phyloP scores from a whole-genome alignment of 2,797 vertebrate species.

The Scleropages formosus region DNA sequence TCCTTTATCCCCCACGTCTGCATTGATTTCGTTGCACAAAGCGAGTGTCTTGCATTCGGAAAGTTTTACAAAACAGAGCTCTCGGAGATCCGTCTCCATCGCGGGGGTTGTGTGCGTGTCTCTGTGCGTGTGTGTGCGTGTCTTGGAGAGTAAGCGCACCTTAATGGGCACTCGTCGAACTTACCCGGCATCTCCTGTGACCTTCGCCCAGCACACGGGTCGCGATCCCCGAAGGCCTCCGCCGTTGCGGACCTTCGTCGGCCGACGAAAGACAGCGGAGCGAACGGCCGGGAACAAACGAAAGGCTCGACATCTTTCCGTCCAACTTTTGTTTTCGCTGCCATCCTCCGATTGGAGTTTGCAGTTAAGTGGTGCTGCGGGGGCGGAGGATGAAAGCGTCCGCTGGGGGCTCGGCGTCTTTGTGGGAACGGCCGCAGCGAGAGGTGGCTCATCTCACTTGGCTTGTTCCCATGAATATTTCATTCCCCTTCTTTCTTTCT shows the following conservation, averaged over 20 bases:
- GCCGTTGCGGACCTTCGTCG: not conserved
- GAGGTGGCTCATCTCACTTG: constrained; percentile 30
- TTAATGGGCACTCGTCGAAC: not conserved
- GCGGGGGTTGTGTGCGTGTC: not conserved
- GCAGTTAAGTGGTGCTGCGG: constrained; percentile 7
- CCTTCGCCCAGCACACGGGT: not conserved
- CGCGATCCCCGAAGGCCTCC: not conserved
- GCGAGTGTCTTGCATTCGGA: too few relatives aligned
- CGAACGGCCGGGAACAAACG: not conserved
- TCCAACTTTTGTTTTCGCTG: constrained; percentile 13
- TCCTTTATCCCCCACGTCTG: too few relatives aligned
- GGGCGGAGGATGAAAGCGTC: not conserved
- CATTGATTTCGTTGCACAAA: too few relatives aligned
- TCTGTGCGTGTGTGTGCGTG: constrained; percentile 24
- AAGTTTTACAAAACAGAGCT: too few relatives aligned
- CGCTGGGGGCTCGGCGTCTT: not conserved
- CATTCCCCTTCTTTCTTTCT: constrained; percentile 29
- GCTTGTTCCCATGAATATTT: constrained; percentile 50
- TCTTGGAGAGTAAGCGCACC: not conserved
- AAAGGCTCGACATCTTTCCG: constrained; percentile 18
- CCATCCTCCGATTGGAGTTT: not conserved
- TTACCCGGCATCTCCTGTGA: too few relatives aligned
- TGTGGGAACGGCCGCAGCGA: not conserved
- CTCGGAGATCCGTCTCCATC: too few relatives aligned
- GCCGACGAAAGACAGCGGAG: constrained; percentile 8